Evolutionary conservation across 2,888 invertebrate species (phyloP), one percentile per base, ranked within the genome.

Genomic region (Apodemia zela): DNA sequence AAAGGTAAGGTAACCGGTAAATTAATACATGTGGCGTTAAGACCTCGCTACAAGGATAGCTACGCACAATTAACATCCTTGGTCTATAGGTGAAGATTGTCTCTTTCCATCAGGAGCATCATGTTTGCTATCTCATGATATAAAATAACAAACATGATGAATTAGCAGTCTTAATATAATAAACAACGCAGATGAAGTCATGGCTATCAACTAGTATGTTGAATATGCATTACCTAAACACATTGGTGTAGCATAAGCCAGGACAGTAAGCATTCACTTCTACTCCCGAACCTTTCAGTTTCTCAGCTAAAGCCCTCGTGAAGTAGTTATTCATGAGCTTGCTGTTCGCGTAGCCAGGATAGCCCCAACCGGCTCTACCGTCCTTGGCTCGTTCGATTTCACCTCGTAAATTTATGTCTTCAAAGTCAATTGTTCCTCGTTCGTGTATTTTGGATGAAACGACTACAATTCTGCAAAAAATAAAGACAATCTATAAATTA

Each of bases 251-350:
- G 49, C 49, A 49, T 11, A 49, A 10, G 3, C 49, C 49, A 21
- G 49, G 49, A 11, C 49, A 49, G 11, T 18, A 49, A 49, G 49
- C 17, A 49, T 49, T 49, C 18, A 49, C 49, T 18, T 17, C 17
- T 11, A 49, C 49, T 1, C 49, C 21, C 1, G 8, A 10, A 2
- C 10, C 49, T 18, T 21, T 49, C 17, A 49, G 18, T 18, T 49
- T 49, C 10, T 49, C 18, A 17, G 49, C 49, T 18, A 49, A 18
- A 21, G 49, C 49, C 18, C 21, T 49, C 21, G 49, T 49, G 21
- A 49, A 49, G 49, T 49, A 49, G 21, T 49, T 49, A 18, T 49
- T 49, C 49, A 49, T 49, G 11, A 49, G 49, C 49, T 49, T 49
- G 49, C 49, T 49, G 10, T 49, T 49, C 18, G 49, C 49, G 21